Evolutionary conservation across 2,888 invertebrate genomes (phyloP), one percentile per base, ranked within the genome.

Genomic region (Leptopilina drosophilae): DNA sequence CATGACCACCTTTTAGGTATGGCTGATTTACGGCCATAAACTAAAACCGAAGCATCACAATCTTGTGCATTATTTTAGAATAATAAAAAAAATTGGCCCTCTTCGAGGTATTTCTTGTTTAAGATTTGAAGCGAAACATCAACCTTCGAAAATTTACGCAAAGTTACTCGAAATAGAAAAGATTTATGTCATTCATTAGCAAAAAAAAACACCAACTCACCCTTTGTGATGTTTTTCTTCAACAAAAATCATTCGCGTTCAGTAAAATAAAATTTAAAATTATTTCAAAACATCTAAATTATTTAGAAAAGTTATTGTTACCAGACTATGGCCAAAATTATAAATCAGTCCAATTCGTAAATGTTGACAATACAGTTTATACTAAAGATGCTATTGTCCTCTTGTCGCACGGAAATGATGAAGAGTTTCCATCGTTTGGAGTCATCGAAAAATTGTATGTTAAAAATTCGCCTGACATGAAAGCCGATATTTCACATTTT

Each of bases 111-210:
- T 81, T 14, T 86, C 85, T 84, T 84, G 82, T 9, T 75, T 86
- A 59, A 53, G 86, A 2, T 86, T 82, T 80, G 86, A 86, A 82
- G 78, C 81, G 9, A 84, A 85, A n/a, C 85, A 86, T 76, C 77
- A 67, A 46, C 80, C 79, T 77, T 83, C 80, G 9, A 85, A 84
- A 67, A 80, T 76, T 53, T 64, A 79, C 15, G n/a, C 80, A 4
- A 64, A 49, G 77, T 59, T 12, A 67, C 77, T 5, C 20, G 9
- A 6, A 66, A 64, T 15, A 66, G 77, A 67, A 64, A 66, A 77
- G 59, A 77, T 59, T 46, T 77, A 65, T 66, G 77, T 59, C 15
- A 26, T 8, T 66, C 77, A 9, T 33, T 77, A 49, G 77, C 77
- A 26, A 40, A 56, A 49, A 77, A 66, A 77, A n/a, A n/a, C 46